phyloP scores from a whole-genome alignment of 2,888 invertebrate species.

The Drosophila emarginata region DNA sequence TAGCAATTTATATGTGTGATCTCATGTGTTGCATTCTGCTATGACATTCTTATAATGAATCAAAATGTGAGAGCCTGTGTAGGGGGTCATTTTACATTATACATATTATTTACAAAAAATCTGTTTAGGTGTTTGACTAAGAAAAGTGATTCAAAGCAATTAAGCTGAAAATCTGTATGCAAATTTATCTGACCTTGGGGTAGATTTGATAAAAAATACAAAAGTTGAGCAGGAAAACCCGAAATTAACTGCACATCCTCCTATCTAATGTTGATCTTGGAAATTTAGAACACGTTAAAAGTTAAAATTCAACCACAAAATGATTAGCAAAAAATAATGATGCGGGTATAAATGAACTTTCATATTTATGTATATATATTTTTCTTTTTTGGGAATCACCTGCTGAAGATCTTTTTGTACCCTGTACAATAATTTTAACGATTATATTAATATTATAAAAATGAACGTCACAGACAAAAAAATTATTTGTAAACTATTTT shows the following conservation, averaged over 20 bases:
- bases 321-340: constrained; percentile 24
- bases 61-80: neutral
- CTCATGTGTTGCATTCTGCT: constrained; percentile 44
- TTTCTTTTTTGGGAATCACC: constrained; percentile 7
- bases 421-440: neutral
- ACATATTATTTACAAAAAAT: neutral
- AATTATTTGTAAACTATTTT: neutral
- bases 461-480: neutral
- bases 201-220: neutral
- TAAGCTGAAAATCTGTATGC: constrained; percentile 37
- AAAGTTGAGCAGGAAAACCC: neutral
- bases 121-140: constrained; percentile 26
- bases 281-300: constrained; percentile 4
- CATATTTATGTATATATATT: neutral
- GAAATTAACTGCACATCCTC: constrained; percentile 10
- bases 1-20: constrained; percentile 45
- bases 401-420: constrained; percentile 8
- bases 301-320: constrained; percentile 43
- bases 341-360: neutral
- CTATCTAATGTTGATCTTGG: neutral
- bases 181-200: constrained; percentile 23
- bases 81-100: constrained; percentile 1
- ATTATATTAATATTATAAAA: neutral
- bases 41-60: constrained; percentile 12
- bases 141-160: constrained; percentile 61